These are phyloP conservation scores for Bos taurus DNA, from an alignment of 2,113 vertebrate species.

Conservation along the genomic window DNA sequence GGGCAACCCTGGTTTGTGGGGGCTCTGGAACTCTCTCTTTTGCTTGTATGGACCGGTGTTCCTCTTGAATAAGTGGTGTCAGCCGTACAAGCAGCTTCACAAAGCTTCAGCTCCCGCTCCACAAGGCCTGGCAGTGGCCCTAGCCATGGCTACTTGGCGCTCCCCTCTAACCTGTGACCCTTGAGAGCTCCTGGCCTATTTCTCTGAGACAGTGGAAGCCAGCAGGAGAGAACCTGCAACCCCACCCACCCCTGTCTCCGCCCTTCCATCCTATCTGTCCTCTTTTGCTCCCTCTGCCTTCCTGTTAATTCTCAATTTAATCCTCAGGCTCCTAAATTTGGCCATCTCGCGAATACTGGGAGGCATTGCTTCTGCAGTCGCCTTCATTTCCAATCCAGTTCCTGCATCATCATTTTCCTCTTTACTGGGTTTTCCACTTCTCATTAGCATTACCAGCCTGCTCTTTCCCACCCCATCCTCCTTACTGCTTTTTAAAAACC, in stretches of 20 bases:
- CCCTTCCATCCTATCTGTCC: fast-evolving
- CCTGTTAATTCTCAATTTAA: not conserved
- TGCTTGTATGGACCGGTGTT: too few relatives aligned
- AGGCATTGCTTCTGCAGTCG: not conserved
- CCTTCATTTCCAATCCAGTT: not conserved
- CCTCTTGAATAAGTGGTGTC: not conserved
- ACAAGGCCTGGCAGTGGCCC: not conserved
- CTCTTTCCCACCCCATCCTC: not conserved
- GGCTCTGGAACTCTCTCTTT: too few relatives aligned
- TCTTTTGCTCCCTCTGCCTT: not conserved
- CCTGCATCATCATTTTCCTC: not conserved
- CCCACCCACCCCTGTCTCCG: fast-evolving
- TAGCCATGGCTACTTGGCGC: not conserved
- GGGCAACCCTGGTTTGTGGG: not conserved
- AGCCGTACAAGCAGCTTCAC: not conserved
- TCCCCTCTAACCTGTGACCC: fast-evolving
- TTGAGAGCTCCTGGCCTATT: not conserved
- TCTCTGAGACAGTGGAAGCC: not conserved
- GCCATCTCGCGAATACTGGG: not conserved
- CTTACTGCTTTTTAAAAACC: not conserved
- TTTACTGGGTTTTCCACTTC: not conserved
- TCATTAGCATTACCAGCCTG: not conserved
- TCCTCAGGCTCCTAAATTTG: not conserved
- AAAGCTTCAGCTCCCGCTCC: not conserved
- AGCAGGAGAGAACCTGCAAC: not conserved